These are phyloP conservation scores for Strigamia maritima DNA, from an alignment of 2,888 invertebrate genomes.

Conservation along the genomic window DNA sequence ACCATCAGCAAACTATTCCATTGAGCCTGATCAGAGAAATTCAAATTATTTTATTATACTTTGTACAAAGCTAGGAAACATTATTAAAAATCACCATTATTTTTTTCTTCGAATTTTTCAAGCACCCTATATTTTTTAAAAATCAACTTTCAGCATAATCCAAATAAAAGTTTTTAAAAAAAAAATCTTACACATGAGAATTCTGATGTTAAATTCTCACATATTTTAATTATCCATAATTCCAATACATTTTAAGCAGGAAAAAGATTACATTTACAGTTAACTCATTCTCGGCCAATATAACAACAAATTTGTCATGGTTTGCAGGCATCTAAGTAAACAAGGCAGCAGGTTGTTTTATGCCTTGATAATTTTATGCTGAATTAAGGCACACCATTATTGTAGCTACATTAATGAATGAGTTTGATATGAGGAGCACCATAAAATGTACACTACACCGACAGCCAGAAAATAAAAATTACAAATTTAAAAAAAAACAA, in stretches of 20 bases:
- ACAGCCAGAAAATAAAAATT: background rate
- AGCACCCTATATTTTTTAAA: background rate
- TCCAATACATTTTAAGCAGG: slow-evolving; percentile 2
- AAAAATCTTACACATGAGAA: background rate
- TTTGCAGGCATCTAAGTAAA: slow-evolving; percentile 35
- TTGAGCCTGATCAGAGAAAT: slow-evolving; percentile 25
- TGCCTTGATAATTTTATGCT: background rate
- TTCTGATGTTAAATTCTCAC: slow-evolving; percentile 1
- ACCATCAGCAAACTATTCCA: slow-evolving; percentile 39
- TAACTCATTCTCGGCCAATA: slow-evolving; percentile 14
- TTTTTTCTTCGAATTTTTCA: background rate
- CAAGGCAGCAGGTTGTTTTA: slow-evolving; percentile 36
- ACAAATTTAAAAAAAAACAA: background rate
- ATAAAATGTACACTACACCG: slow-evolving; percentile 33
- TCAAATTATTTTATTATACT: background rate
- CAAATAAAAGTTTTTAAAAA: slow-evolving; percentile 22
- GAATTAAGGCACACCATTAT: slow-evolving; percentile 40
- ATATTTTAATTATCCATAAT: background rate
- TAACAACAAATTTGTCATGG: background rate
- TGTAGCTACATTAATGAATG: slow-evolving; percentile 39
- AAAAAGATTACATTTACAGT: slow-evolving; percentile 12
- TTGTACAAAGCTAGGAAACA: slow-evolving; percentile 5
- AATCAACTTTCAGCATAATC: background rate
- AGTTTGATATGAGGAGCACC: slow-evolving; percentile 40
- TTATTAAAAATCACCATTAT: background rate